These are phyloP conservation scores for Montipora foliosa DNA, from an alignment of 64 coral and sea anemone genomes.

Conservation along the genomic window DNA sequence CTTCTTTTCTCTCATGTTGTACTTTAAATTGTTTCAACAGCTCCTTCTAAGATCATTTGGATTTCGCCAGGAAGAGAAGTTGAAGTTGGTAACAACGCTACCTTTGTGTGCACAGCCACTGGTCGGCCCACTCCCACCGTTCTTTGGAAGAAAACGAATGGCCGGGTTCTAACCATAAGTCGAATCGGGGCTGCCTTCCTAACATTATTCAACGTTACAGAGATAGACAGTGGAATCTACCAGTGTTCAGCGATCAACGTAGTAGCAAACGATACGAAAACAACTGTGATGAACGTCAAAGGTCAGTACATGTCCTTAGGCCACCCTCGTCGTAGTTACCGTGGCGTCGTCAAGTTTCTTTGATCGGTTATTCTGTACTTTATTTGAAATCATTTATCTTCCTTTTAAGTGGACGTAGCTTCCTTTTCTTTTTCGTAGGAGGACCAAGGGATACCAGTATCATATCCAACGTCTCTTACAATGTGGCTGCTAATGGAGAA, in stretches of 20 bases:
- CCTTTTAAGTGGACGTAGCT: background rate
- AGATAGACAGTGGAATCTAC: background rate
- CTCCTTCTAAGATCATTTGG: background rate
- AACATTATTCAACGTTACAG: background rate
- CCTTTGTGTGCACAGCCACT: slow-evolving; percentile 24
- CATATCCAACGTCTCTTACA: slow-evolving; percentile 44
- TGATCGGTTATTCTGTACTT: too few species aligned
- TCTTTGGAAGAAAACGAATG: slow-evolving; percentile 45
- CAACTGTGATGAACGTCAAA: background rate
- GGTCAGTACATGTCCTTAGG: background rate
- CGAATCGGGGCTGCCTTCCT: too few species aligned
- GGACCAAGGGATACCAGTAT: slow-evolving; percentile 37
- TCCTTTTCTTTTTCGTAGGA: slow-evolving; percentile 17
- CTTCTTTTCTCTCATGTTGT: background rate
- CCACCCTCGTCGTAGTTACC: too few species aligned
- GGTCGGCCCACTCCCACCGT: slow-evolving; percentile 17
- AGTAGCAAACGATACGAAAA: background rate
- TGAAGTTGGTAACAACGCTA: background rate
- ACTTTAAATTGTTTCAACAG: background rate
- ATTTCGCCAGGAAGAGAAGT: slow-evolving; percentile 56
- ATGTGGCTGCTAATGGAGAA: slow-evolving; percentile 48
- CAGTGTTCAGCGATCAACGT: slow-evolving; percentile 14
- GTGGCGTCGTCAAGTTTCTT: too few species aligned
- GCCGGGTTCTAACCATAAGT: background rate
- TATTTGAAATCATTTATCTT: too few species aligned